Evolutionary conservation across 2,113 vertebrate species (phyloP), one percentile per base, ranked within the genome.

Genomic region (Spilogale gracilis): DNA sequence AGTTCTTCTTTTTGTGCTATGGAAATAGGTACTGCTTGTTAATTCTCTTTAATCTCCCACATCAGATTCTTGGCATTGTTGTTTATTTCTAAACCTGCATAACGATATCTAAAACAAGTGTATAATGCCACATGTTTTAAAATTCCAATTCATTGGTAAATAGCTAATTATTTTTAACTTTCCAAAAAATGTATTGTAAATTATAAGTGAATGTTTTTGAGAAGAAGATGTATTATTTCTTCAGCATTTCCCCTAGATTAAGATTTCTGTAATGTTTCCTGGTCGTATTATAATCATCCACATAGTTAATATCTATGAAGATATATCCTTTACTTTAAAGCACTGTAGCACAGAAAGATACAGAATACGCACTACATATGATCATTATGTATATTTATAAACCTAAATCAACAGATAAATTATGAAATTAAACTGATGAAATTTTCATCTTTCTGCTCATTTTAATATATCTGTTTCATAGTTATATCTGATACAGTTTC

Each of bases 11-110:
- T 1, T 2, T 69, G 38, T 78, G 3, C 27, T 96, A 89, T 89
- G n/a, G 89, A 95, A 97, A 97, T 84, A 98, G 58, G 43, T 95
- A 84, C 98, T 71, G 71, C 9, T 96, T 97, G 58, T 97, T 89
- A 96, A 92, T 97, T 94, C 52, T 50, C 20, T 63, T 97, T 96
- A 97, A 95, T 96, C 86, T 85, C 2, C 20, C 81, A 38, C 45
- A 93, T 88, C 78, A 63, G 6, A 69, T 48, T 78, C 50, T 87
- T 96, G 1, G 25, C 89, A 92, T 95, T 74, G 63, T 25, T 97
- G 1, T 78, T 98, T 96, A 92, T 10, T 94, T 87, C 6, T 52
- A 96, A 96, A 92, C 38, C 4, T 56, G 2, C 6, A 94, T 20
- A 74, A 4, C 11, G 87, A 32, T 86, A 96, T 92, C 86, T 83